Evolutionary conservation across 2,797 vertebrate genomes (phyloP).

Genomic region (Champsocephalus esox): DNA sequence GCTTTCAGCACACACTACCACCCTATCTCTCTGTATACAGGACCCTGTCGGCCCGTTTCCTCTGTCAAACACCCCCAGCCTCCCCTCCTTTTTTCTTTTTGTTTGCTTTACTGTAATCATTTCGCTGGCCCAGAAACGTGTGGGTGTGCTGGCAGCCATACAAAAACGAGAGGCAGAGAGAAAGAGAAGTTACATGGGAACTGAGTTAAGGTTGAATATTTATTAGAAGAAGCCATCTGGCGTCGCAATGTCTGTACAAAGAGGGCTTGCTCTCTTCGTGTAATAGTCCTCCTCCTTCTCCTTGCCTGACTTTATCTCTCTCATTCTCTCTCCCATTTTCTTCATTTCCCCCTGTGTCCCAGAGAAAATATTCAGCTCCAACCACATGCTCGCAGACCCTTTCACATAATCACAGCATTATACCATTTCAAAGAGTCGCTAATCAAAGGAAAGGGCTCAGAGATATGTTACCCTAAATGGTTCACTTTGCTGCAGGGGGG

Average conservation of each 20-base stretch:
- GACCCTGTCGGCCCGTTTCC: conserved; percentile 95
- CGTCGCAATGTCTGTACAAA: conserved; percentile 98
- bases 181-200: conserved; percentile 98
- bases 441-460: conserved; percentile 75
- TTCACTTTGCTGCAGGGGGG: conserved; percentile 62
- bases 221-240: conserved; percentile 99
- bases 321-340: conserved; percentile 69
- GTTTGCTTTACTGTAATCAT: conserved; percentile 99
- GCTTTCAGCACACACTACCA: conserved; percentile 88
- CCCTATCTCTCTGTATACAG: conserved; percentile 91
- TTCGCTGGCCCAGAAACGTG: conserved; percentile 97
- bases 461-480: conserved; percentile 79
- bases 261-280: conserved; percentile 92
- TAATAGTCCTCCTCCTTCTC: conserved; percentile 91
- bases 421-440: conserved; percentile 77
- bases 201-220: conserved; percentile 99
- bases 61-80: conserved; percentile 83
- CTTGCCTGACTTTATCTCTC: conserved; percentile 77
- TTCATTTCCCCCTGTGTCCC: conserved; percentile 72
- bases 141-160: conserved; percentile 98
- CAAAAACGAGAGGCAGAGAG: conserved; percentile 81
- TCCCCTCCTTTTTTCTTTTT: conserved; percentile 85
- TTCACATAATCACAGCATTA: conserved; percentile 78
- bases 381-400: conserved; percentile 72
- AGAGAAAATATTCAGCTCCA: conserved; percentile 77